Evolutionary conservation across 2,113 vertebrate species (phyloP), one percentile per base, ranked within the genome.

Genomic region (Marmota flaviventris): DNA sequence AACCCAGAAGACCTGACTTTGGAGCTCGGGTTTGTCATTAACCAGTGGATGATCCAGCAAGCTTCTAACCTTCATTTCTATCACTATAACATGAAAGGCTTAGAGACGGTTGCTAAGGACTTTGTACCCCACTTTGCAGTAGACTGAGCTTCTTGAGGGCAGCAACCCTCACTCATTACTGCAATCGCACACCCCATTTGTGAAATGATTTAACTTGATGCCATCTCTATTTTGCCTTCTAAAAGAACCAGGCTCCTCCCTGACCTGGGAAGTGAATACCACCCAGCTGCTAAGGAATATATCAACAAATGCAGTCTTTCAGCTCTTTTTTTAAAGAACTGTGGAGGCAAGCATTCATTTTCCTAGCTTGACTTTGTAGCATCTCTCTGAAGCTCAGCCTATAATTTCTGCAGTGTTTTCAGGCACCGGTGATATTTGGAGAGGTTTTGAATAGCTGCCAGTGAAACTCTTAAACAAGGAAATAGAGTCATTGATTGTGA

Each of bases 401-500:
- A 5, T 34, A 63, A 88, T 72, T 42, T 79, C 65, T 56, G 29
- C 34, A 22, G 39, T 2, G 11, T 81, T 61, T 81, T 73, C 17
- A 61, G 86, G 29, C 17, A 61, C 53, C 13, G 3, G 24, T 2
- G 27, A 27, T 34, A 48, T 48, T 34, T 65, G n/a, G 69, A 45
- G n/a, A 96, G 48, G 34, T 39, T 94, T 51, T 67, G n/a, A 48
- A 51, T 32, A 75, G 56, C 63, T 75, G n/a, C 89, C 83, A 88
- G 1, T n/a, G 96, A 65, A 93, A 81, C 72, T 93, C 75, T 61
- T 73, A 58, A 72, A 86, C 13, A 27, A 89, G 53, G 92, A 75
- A 75, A 70, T 37, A 17, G 34, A 89, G 48, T 58, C 16, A 0
- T 25, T 3, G 56, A 83, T 39, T 29, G 48, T n/a, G 29, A 51